Base-by-base conservation (phyloP, 1,140 invertebrate genomes). In the Lepidurus arcticus region DNA sequence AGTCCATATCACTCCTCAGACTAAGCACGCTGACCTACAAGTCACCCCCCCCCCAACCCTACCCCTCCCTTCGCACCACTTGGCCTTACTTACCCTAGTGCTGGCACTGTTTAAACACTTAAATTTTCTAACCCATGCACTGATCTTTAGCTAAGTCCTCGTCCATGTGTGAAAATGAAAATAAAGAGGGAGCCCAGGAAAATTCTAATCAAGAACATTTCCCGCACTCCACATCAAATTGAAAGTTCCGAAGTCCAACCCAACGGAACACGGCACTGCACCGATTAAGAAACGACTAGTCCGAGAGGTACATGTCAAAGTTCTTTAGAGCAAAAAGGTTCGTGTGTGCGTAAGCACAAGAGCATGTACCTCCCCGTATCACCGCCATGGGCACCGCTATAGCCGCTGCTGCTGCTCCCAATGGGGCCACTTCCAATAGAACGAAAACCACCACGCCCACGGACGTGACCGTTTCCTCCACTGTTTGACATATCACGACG, bases 321-420 rank as follows among this genome's bases (percentile, higher is more conserved):
- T 73, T 79, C 76, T 53, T 75, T 77, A 74, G 44, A 78, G 79
- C 80, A 79, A 77, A 80, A 78, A 78, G 78, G 53, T 65, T 65
- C 53, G 53, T 65, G 53, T 65, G 53, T 21, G 21, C 9, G 16
- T 10, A 65, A 16, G 53, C 53, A 65, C 53, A 65, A 34, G 34
- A 26, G 10, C 76, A 73, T 26, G 34, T 16, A 53, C 47, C 47
- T 73, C 47, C 42, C 47, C 76, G 76, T 11, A 11, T 53, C 34
- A 65, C 79, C 75, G 34, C 47, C 65, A n/a, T 76, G 79, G 80
- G 80, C 81, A 77, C 79, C 76, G 47, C 76, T n/a, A 75, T 79
- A 76, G 45, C 79, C 81, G 47, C 80, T 78, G 78, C 80, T 79
- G 76, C 75, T 47, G 78, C 80, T 79, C 75, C 80, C 76, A 65